These are phyloP conservation scores for Zosterops pallidus DNA, from an alignment of 2,113 vertebrate genomes.

Conservation along the genomic window DNA sequence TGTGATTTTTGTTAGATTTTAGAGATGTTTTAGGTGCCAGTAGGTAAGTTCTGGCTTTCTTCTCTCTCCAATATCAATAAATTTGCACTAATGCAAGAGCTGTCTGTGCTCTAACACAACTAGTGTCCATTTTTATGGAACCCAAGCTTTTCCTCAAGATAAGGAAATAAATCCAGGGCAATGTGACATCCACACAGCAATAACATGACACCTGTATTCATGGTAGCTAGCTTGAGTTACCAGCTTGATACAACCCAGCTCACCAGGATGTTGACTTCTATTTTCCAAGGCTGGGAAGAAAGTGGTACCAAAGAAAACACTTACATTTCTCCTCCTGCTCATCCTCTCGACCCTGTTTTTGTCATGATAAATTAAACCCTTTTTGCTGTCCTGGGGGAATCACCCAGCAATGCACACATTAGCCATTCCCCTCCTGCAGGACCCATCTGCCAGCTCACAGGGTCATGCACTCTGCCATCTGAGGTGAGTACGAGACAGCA, in stretches of 20 bases:
- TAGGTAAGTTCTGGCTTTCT: not conserved
- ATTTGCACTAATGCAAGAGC: not conserved
- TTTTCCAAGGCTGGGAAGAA: not conserved
- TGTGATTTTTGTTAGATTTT: not conserved
- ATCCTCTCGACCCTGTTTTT: not conserved
- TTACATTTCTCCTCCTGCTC: not conserved
- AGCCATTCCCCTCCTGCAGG: not conserved
- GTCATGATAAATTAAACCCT: not conserved
- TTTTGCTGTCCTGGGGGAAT: not conserved
- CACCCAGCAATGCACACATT: not conserved
- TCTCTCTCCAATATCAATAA: not conserved
- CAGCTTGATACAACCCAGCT: not conserved
- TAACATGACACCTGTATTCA: not conserved
- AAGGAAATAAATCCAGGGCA: not conserved
- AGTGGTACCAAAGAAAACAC: not conserved
- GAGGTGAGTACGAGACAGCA: not conserved
- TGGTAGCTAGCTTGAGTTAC: not conserved
- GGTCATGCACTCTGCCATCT: accelerated
- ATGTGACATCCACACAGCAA: not conserved
- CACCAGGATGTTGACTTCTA: not conserved
- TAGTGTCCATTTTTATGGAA: not conserved
- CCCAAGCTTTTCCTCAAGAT: not conserved
- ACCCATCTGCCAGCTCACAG: not conserved
- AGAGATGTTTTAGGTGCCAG: not conserved
- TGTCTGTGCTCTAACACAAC: not conserved